Conservation (phyloP, 2,888 invertebrate genomes). For the Hypselothyrea guttata region DNA sequence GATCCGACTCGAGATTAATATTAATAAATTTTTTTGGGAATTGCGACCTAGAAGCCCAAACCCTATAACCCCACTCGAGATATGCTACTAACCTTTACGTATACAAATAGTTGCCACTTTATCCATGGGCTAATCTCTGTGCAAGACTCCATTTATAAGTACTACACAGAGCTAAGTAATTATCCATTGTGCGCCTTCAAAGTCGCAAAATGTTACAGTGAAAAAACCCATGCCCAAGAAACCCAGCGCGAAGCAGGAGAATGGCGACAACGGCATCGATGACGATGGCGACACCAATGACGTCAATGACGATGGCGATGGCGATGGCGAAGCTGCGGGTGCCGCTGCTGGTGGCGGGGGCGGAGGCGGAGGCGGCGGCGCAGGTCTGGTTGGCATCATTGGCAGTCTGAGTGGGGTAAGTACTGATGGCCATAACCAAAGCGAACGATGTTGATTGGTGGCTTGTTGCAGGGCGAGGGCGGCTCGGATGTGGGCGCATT, state of each 20-base stretch:
- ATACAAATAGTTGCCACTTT: too few species aligned
- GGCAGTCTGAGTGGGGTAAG: conserved; percentile 81
- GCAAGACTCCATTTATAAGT: too few species aligned
- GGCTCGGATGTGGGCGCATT: conserved; percentile 82
- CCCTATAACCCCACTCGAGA: too few species aligned
- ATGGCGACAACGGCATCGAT: conserved; percentile 32
- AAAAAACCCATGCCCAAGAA: neutral
- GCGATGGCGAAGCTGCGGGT: too few species aligned
- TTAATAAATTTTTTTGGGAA: too few species aligned
- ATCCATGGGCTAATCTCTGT: too few species aligned
- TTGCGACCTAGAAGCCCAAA: too few species aligned
- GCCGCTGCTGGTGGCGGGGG: conserved; percentile 28
- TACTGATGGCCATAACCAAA: conserved; percentile 7
- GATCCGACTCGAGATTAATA: too few species aligned
- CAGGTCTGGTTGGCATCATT: conserved; percentile 80
- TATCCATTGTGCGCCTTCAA: conserved; percentile 32
- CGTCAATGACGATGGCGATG: conserved; percentile 29
- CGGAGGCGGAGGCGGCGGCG: conserved; percentile 50
- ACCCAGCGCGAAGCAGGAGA: conserved; percentile 40
- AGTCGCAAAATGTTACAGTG: conserved; percentile 60
- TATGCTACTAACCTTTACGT: too few species aligned
- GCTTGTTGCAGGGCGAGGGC: conserved; percentile 77
- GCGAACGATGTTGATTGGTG: neutral
- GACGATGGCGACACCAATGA: conserved; percentile 9
- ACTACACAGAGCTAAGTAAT: conserved; percentile 10